Percentiles rank a stretch among this genome's conserved stretches.
Evolutionary conservation across 2,888 invertebrate genomes (phyloP).

Genomic region (Helleia helle): DNA sequence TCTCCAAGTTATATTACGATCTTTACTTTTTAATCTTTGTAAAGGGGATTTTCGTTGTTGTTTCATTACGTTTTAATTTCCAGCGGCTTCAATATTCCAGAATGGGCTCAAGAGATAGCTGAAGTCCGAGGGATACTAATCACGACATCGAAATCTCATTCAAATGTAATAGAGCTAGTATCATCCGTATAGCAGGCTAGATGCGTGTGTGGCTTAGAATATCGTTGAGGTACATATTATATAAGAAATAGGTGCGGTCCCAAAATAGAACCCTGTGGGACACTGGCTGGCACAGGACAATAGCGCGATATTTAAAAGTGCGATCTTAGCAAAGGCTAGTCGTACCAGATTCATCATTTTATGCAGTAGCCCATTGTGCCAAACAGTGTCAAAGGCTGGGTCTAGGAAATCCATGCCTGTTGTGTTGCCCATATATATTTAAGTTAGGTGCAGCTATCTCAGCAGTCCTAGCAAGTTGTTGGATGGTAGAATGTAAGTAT

Average conservation of each 20-base stretch:
- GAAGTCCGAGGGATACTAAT: background rate
- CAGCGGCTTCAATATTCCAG: background rate
- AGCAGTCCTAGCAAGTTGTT: conserved; percentile 12
- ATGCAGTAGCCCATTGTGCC: conserved; percentile 14
- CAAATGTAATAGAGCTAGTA: background rate
- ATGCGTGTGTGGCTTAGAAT: conserved; percentile 5
- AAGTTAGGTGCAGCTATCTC: conserved; percentile 12
- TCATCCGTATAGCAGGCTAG: conserved; percentile 5
- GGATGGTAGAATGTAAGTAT: conserved; percentile 3
- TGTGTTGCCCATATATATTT: conserved; percentile 7
- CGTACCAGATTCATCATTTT: conserved; percentile 8
- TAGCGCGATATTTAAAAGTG: background rate
- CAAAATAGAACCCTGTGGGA: conserved; percentile 6
- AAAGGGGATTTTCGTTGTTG: background rate
- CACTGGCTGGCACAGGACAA: background rate
- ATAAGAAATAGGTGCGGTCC: conserved; percentile 5
- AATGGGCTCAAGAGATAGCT: background rate
- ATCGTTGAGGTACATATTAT: conserved; percentile 3
- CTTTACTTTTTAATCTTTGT: background rate
- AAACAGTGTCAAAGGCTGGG: conserved; percentile 15
- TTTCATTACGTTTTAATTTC: background rate
- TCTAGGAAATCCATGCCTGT: conserved; percentile 16
- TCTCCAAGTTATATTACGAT: background rate
- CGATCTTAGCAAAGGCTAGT: background rate
- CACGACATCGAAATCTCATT: background rate